A percentile compares a stretch with the other conserved stretches of the same genome.
These are phyloP conservation scores for Lagopus muta DNA, from an alignment of 2,113 vertebrate genomes.

Conservation along the genomic window DNA sequence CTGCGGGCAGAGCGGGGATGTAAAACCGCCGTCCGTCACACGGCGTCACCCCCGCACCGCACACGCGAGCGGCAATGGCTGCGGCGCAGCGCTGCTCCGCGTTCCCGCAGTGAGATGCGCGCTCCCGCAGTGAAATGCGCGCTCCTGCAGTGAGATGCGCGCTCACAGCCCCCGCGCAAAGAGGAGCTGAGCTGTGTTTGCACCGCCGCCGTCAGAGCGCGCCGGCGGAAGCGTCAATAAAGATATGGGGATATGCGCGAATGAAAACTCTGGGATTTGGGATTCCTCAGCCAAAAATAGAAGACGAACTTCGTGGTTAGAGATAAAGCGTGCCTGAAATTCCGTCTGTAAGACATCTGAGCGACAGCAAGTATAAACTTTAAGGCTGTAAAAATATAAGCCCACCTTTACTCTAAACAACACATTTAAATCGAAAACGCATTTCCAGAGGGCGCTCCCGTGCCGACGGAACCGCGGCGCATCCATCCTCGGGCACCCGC, in stretches of 20 bases:
- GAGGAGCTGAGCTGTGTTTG: too few species aligned
- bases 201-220: too few species aligned
- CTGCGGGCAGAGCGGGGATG: too few species aligned
- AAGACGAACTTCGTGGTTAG: background rate
- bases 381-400: background rate
- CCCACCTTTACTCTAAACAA: background rate
- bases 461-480: background rate
- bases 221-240: too few species aligned
- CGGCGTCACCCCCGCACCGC: background rate
- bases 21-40: background rate
- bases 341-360: background rate
- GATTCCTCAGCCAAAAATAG: background rate
- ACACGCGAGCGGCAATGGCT: too few species aligned
- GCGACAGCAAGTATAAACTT: background rate
- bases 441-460: background rate
- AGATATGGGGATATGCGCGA: background rate
- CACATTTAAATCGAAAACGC: background rate
- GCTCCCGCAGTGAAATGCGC: too few species aligned
- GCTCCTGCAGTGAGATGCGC: too few species aligned
- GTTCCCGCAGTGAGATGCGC: too few species aligned
- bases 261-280: background rate
- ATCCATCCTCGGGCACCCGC: too few species aligned
- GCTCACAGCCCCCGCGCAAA: too few species aligned
- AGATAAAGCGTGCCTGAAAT: background rate
- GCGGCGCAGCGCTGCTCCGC: too few species aligned